Percentiles rank a stretch among this genome's conserved stretches.
Conservation (phyloP, 2,113 vertebrate genomes). For the Nyctereutes procyonoides region DNA sequence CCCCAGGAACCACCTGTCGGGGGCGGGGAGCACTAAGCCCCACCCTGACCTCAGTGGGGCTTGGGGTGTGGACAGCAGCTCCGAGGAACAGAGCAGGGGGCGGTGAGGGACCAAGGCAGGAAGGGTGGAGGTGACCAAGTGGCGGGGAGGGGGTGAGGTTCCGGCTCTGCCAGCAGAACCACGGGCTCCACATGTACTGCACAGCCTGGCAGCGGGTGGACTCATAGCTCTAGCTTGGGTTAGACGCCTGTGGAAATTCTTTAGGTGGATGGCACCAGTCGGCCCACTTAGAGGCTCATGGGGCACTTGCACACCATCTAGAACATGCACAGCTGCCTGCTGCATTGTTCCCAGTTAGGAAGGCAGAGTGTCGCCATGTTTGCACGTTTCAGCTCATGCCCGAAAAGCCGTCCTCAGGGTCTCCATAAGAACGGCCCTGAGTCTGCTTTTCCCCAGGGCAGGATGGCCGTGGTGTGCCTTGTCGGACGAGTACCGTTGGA, state of each 20-base stretch:
- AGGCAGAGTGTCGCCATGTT: background rate
- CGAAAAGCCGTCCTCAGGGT: rapidly evolving
- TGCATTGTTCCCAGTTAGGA: background rate
- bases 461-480: background rate
- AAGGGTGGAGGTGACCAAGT: background rate
- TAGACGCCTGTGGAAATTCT: too few relatives aligned
- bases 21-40: rapidly evolving
- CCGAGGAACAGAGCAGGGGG: background rate
- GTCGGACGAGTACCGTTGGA: too few relatives aligned
- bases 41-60: background rate
- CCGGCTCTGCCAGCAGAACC: background rate
- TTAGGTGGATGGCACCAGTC: rapidly evolving
- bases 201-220: too few relatives aligned
- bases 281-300: background rate
- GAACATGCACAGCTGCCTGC: rapidly evolving
- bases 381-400: rapidly evolving
- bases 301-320: too few relatives aligned
- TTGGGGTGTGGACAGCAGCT: background rate
- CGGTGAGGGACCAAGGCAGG: background rate
- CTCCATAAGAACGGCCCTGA: too few relatives aligned
- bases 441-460: background rate
- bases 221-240: too few relatives aligned
- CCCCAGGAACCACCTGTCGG: slow-evolving; percentile 78
- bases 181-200: rapidly evolving
- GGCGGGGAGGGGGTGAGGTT: too few relatives aligned